phyloP scores from a whole-genome alignment of 2,888 invertebrate genomes.

The Apotomis turbidana region DNA sequence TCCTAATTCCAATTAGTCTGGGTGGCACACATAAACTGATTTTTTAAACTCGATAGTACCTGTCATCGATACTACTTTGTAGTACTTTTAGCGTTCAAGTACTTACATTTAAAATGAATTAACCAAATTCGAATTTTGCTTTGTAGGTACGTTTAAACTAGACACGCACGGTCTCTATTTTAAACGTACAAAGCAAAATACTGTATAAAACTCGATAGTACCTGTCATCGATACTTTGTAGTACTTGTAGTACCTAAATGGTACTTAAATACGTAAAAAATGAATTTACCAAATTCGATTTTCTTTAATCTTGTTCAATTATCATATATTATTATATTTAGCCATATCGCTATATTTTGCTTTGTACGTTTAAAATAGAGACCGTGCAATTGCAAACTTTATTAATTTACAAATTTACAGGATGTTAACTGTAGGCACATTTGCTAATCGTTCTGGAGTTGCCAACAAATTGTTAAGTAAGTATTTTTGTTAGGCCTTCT shows the following conservation, averaged over 20 bases:
- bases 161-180: slow-evolving; percentile 43
- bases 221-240: no score
- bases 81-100: no score
- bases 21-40: no score
- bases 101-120: no score
- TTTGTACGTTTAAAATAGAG: background rate
- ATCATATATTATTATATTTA: background rate
- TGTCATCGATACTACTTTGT: no score
- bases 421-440: slow-evolving; percentile 59
- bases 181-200: background rate
- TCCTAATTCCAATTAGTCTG: background rate
- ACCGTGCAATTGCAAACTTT: slow-evolving; percentile 61
- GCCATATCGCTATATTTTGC: background rate
- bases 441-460: slow-evolving; percentile 67
- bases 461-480: slow-evolving; percentile 60
- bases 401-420: slow-evolving; percentile 63
- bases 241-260: no score
- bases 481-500: slow-evolving; percentile 71
- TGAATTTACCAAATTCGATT: no score
- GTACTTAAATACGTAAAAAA: no score
- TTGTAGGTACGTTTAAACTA: no score
- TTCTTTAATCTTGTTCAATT: no score
- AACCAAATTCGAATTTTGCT: no score
- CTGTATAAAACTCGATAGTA: no score
- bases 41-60: background rate